Evolutionary conservation across 2,113 vertebrate species (phyloP), one percentile per base, ranked within the genome.

Genomic region (Ctenomys sociabilis): DNA sequence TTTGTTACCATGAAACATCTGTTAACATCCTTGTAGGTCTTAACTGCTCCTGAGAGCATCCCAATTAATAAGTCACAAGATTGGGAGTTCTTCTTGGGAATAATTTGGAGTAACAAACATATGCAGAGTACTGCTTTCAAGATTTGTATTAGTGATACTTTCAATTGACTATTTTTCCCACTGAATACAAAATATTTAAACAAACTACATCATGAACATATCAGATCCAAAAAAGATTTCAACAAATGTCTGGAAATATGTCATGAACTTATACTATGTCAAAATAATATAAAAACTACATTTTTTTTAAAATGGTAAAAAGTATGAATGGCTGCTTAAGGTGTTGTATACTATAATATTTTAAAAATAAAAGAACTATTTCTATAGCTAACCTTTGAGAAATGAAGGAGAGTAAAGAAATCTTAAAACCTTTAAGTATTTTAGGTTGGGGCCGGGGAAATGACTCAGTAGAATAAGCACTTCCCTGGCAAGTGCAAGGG

Each of bases 231-330:
- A 87, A 92, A 81, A 5, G 28, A 93, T 95, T 90, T 80, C 57
- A 91, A 40, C 43, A 90, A 78, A 70, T 90, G 91, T 78, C 75
- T 89, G 52, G 37, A 95, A 95, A 49, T 83, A 35, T 93, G 35
- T 24, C 54, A 73, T 13, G 0, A 61, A 93, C 30, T 93, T 93
- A 30, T 49, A 70, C 63, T 93, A 72, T 86, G 49, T 88, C 57
- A 92, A 68, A 91, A 81, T 78, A 92, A 59, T 66, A 59, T 95
- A 78, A 94, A 84, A 80, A 61, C 5, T 2, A 93, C n/a, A 4
- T 80, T 97, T 96, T 97, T 96, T n/a, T 93, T 91, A 66, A 97
- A 95, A 72, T 45, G n/a, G 35, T 83, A 66, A n/a, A 78, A 88
- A 94, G 72, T 85, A 49, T 72, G 24, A 93, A 78, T 45, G 22